Evolutionary conservation across 1,140 invertebrate genomes (phyloP), one percentile per base, ranked within the genome.

Genomic region (Macrotrachela quadricornifera): DNA sequence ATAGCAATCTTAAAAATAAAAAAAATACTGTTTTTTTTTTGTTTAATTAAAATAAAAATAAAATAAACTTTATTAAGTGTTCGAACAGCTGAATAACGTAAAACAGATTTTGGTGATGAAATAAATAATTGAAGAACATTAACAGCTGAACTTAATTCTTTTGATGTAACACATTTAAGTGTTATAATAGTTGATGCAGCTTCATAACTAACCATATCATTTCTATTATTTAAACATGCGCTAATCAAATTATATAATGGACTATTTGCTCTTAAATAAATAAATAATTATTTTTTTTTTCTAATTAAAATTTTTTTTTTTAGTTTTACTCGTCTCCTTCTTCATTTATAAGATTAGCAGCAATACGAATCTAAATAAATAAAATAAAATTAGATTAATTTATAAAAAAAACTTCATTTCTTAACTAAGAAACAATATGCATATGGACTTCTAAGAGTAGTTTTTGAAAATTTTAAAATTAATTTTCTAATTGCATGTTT

Each of bases 171-270:
- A 44, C 79, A 75, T 62, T 80, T 77, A 59, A 94, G 71, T 67
- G 88, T 88, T 0, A 95, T 85, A 60, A 97, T 79, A 21, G 75
- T 75, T 60, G 78, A 75, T 0, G 90, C 91, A 0, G 91, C 91
- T 73, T 99, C 92, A 70, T 95, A 97, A 10, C 91, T 81, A 0
- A 97, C 91, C 77, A 95, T 90, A 70, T 99, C 92, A 56, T 81
- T 85, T 69, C 94, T 96, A 65, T 97, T 87, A 1, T 88, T 77
- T 46, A 97, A 72, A 67, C 87, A 94, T 1, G 77, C 77, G 64
- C 94, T 85, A 48, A 97, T 81, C 63, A 90, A 97, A 37, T 84
- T 80, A 63, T 88, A 80, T 48, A 85, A 72, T 39, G 76, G 8
- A 30, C 21, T 30, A 30, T 30, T 30, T 30, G 21, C 8, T 30